phyloP scores from a whole-genome alignment of 2,888 invertebrate species.

The Hyposoter didymator region DNA sequence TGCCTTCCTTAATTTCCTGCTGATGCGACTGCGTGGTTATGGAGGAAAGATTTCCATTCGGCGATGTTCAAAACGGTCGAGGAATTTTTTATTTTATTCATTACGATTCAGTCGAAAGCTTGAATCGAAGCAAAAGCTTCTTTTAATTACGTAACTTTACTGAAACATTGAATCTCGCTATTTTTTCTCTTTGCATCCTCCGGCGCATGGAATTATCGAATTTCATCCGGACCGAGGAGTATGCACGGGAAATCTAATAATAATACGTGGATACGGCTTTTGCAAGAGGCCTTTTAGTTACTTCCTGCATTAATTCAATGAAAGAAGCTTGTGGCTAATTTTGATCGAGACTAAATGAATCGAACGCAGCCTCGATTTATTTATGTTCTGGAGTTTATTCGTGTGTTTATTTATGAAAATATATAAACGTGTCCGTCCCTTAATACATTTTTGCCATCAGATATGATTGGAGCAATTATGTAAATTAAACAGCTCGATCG shows the following conservation, averaged over 20 bases:
- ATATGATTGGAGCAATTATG: conserved; percentile 9
- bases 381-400: not conserved
- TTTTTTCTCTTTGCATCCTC: conserved; percentile 10
- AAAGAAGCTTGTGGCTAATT: conserved; percentile 46
- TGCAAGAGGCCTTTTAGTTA: conserved; percentile 15
- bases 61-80: not conserved
- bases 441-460: not conserved
- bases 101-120: no score
- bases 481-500: conserved; percentile 26
- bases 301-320: conserved; percentile 40
- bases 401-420: not conserved
- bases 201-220: conserved; percentile 33
- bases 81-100: not conserved
- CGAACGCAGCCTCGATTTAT: not conserved
- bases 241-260: conserved; percentile 48
- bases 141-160: conserved; percentile 9
- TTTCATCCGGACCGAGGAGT: not conserved
- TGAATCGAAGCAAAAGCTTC: not conserved
- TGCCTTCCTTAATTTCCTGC: not conserved
- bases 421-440: not conserved
- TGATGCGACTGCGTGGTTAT: not conserved
- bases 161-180: not conserved
- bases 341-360: conserved; percentile 49
- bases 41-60: not conserved
- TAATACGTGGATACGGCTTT: conserved; percentile 30